Percentiles rank a stretch among this genome's conserved stretches.
These are phyloP conservation scores for Perodicticus potto DNA, from an alignment of 2,797 vertebrate species.

Conservation along the genomic window DNA sequence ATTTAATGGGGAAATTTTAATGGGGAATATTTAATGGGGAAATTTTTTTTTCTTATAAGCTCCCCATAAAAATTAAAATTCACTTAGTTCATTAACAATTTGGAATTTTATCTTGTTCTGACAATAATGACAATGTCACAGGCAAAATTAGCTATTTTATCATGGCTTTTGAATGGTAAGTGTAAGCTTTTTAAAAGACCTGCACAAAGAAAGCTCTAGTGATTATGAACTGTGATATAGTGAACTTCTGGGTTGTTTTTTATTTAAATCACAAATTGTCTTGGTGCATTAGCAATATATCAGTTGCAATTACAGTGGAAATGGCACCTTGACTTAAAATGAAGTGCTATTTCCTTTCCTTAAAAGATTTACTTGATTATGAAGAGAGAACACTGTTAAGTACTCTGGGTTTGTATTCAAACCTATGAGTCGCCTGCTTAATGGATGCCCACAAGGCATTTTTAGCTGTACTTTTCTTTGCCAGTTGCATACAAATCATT, in stretches of 20 bases:
- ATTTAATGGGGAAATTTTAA: neutral
- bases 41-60: conserved; percentile 47
- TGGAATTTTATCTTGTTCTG: conserved; percentile 63
- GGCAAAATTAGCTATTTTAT: conserved; percentile 56
- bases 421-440: conserved; percentile 40
- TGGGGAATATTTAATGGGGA: neutral
- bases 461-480: conserved; percentile 41
- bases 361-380: conserved; percentile 67
- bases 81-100: conserved; percentile 51
- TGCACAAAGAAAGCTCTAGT: conserved; percentile 38
- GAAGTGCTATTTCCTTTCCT: conserved; percentile 70
- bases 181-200: conserved; percentile 27
- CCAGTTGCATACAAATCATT: conserved; percentile 10
- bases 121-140: conserved; percentile 42
- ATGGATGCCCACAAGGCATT: conserved; percentile 38
- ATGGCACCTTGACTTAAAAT: conserved; percentile 64
- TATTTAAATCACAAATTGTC: conserved; percentile 56
- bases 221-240: conserved; percentile 5
- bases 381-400: conserved; percentile 35
- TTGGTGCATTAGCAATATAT: conserved; percentile 69
- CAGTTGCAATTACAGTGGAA: conserved; percentile 61
- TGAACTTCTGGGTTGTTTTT: conserved; percentile 38
- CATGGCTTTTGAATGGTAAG: conserved; percentile 13
- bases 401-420: conserved; percentile 57
- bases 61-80: conserved; percentile 53